Percentiles rank a stretch among this genome's conserved stretches.
Conservation (phyloP, 2,113 vertebrate species). For the Lynx canadensis region DNA sequence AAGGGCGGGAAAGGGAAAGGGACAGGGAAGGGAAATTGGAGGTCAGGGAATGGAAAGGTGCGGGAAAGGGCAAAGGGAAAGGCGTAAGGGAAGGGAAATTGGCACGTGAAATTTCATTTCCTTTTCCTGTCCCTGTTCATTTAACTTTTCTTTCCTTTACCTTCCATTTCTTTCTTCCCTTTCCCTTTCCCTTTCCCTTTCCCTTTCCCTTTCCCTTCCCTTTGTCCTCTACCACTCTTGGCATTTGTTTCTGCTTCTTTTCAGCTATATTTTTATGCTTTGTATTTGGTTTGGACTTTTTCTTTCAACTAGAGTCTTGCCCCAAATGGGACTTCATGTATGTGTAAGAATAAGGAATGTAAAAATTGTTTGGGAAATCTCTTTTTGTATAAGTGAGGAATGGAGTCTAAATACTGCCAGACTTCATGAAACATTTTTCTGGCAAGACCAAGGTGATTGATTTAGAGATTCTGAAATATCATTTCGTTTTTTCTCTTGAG, state of each 20-base stretch:
- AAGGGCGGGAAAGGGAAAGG: too few relatives aligned
- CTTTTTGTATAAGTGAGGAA: neutral
- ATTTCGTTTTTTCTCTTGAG: neutral
- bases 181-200: too few relatives aligned
- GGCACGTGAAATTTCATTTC: too few relatives aligned
- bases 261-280: neutral
- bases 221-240: neutral
- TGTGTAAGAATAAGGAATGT: neutral
- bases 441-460: neutral
- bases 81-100: too few relatives aligned
- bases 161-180: too few relatives aligned
- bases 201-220: neutral
- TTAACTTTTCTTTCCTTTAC: too few relatives aligned
- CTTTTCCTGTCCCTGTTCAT: too few relatives aligned
- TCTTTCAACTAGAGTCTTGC: neutral
- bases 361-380: neutral
- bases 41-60: too few relatives aligned
- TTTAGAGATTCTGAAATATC: neutral
- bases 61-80: too few relatives aligned
- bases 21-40: too few relatives aligned
- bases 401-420: neutral
- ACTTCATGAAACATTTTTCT: neutral
- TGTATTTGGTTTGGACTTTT: neutral
- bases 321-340: neutral
- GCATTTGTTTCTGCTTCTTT: neutral